A percentile compares a stretch with the other conserved stretches of the same genome.
Evolutionary conservation across 2,888 invertebrate genomes (phyloP).

Genomic region (Mythimna loreyi): DNA sequence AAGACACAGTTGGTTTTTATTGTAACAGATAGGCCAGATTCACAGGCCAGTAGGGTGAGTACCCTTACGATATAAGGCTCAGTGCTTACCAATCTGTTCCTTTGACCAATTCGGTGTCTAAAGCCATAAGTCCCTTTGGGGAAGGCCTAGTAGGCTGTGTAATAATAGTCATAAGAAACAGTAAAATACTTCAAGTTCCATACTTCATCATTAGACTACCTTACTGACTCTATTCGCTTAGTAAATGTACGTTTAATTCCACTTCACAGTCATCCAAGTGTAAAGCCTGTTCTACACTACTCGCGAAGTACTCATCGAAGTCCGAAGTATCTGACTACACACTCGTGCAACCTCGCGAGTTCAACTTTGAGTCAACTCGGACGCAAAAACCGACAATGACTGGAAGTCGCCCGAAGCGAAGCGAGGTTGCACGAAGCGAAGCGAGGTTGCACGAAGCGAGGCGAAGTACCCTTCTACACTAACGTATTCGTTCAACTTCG

Average conservation of each 20-base stretch:
- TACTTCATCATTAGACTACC: slow-evolving; percentile 42
- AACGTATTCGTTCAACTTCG: too few relatives aligned
- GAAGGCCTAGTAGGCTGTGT: slow-evolving; percentile 29
- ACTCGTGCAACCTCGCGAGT: too few relatives aligned
- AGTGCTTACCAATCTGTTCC: background rate
- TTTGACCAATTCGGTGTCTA: slow-evolving; percentile 15
- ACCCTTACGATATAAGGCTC: slow-evolving; percentile 23
- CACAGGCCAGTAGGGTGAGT: background rate
- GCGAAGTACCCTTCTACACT: too few relatives aligned
- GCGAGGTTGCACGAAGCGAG: too few relatives aligned
- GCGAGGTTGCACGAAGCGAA: too few relatives aligned
- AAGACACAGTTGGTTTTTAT: slow-evolving; percentile 56
- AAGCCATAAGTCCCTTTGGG: slow-evolving; percentile 9
- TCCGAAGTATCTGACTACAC: too few relatives aligned
- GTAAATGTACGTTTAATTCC: slow-evolving; percentile 45
- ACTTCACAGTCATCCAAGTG: slow-evolving; percentile 35
- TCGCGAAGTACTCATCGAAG: too few relatives aligned
- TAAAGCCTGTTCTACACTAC: too few relatives aligned
- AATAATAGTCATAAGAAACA: slow-evolving; percentile 47
- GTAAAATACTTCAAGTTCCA: slow-evolving; percentile 53
- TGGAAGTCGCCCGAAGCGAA: too few relatives aligned
- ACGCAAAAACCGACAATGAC: too few relatives aligned
- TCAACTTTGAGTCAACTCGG: too few relatives aligned
- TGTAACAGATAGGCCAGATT: slow-evolving; percentile 23
- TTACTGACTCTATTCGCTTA: slow-evolving; percentile 35